phyloP scores from a whole-genome alignment of 2,888 invertebrate species.

The Oscheius sp. region DNA sequence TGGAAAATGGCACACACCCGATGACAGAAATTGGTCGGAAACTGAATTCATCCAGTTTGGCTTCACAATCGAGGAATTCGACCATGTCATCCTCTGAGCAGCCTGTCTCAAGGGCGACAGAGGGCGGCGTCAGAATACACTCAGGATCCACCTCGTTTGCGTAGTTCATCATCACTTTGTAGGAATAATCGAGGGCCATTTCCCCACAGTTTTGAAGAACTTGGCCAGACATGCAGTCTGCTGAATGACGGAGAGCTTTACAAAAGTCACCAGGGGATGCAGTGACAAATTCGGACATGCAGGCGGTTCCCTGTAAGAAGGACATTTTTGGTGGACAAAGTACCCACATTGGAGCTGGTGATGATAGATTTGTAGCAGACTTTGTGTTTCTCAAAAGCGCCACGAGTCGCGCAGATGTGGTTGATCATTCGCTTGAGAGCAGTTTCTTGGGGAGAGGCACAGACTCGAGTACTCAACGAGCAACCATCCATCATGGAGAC shows the following conservation, averaged over 20 bases:
- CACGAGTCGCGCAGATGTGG: constrained; percentile 47
- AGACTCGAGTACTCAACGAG: constrained; percentile 40
- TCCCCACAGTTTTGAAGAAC: constrained; percentile 38
- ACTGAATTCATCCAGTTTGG: constrained; percentile 62
- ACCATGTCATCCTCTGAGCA: constrained; percentile 65
- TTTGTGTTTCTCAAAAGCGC: constrained; percentile 56
- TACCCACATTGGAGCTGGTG: constrained; percentile 37
- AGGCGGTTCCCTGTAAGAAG: constrained; percentile 35
- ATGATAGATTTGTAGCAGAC: constrained; percentile 48
- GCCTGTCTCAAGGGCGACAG: constrained; percentile 52
- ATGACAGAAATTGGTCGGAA: constrained; percentile 67
- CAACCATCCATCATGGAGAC: constrained; percentile 42
- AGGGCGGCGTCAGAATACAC: constrained; percentile 35
- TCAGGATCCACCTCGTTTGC: constrained; percentile 35
- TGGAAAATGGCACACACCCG: constrained; percentile 40
- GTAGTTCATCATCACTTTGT: constrained; percentile 42
- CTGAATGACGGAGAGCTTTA: constrained; percentile 35
- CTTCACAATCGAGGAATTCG: constrained; percentile 65
- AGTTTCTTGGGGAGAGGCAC: constrained; percentile 39
- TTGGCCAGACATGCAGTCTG: constrained; percentile 41
- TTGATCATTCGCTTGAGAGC: constrained; percentile 40
- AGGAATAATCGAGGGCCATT: constrained; percentile 39
- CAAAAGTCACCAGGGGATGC: constrained; percentile 35
- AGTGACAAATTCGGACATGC: constrained; percentile 45
- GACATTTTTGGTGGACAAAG: not conserved